phyloP scores from a whole-genome alignment of 2,888 invertebrate species.

The Melinaea menophilus region DNA sequence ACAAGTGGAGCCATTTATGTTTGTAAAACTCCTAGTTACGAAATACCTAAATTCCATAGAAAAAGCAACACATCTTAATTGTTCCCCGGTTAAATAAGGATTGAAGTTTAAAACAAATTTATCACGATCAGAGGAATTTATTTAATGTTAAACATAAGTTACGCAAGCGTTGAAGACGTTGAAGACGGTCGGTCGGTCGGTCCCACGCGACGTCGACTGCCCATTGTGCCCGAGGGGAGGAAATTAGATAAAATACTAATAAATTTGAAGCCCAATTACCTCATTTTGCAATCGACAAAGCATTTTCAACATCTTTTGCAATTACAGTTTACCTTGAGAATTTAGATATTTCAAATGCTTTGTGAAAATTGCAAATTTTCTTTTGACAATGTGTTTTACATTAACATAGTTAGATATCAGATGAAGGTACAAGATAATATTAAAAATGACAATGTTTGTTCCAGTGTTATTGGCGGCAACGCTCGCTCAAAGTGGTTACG shows the following conservation, averaged over 20 bases:
- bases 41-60: too few species aligned
- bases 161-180: conserved; percentile 32
- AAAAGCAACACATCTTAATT: too few species aligned
- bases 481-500: conserved; percentile 83
- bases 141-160: conserved; percentile 34
- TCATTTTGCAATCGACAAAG: conserved; percentile 20
- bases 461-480: conserved; percentile 62
- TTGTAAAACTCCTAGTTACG: too few species aligned
- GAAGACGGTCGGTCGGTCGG: conserved; percentile 17
- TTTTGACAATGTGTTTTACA: neutral
- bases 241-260: conserved; percentile 35
- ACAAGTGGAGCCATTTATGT: too few species aligned
- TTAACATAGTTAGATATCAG: neutral
- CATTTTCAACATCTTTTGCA: conserved; percentile 20
- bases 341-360: conserved; percentile 4
- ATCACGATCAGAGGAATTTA: conserved; percentile 41
- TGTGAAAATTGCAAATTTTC: conserved; percentile 4
- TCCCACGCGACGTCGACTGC: conserved; percentile 45
- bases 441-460: conserved; percentile 31
- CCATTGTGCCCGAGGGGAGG: conserved; percentile 37
- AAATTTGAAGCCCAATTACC: conserved; percentile 29
- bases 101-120: conserved; percentile 8
- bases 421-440: neutral
- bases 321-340: conserved; percentile 14
- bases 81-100: too few species aligned